phyloP scores from a whole-genome alignment of 92 coral and sea anemone genomes.

The Porites lobata region DNA sequence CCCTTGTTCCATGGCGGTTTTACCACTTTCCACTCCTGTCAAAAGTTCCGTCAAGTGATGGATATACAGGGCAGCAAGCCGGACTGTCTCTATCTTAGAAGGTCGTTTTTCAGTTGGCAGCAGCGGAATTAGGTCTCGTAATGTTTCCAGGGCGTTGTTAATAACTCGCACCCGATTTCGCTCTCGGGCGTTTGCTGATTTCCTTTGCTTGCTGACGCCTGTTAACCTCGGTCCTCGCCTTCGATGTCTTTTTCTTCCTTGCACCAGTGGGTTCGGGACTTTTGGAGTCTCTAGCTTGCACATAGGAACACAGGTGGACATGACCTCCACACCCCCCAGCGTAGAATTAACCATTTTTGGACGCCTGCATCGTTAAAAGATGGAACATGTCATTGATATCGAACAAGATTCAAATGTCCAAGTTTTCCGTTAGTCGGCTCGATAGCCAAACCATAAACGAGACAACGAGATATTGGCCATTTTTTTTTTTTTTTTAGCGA shows the following conservation, averaged over 20 bases:
- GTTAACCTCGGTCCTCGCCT: slow-evolving; percentile 68
- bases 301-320: slow-evolving; percentile 3
- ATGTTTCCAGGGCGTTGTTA: slow-evolving; percentile 72
- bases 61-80: slow-evolving; percentile 72
- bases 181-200: slow-evolving; percentile 81
- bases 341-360: slow-evolving; percentile 27
- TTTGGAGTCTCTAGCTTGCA: slow-evolving; percentile 4
- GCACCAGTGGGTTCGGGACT: background rate
- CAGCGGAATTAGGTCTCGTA: slow-evolving; percentile 67
- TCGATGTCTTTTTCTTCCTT: slow-evolving; percentile 15
- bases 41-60: slow-evolving; percentile 70
- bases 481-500: no score
- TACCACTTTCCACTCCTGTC: slow-evolving; percentile 40
- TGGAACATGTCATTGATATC: no score
- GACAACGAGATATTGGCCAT: no score
- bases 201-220: slow-evolving; percentile 82
- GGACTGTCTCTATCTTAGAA: slow-evolving; percentile 76
- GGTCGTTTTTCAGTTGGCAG: slow-evolving; percentile 77
- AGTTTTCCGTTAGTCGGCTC: no score
- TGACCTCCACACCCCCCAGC: background rate
- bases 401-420: no score
- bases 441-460: no score
- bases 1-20: background rate
- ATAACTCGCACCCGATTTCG: slow-evolving; percentile 67
- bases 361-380: background rate